phyloP scores from a whole-genome alignment of 2,888 invertebrate species.

The Orthosia gothica region DNA sequence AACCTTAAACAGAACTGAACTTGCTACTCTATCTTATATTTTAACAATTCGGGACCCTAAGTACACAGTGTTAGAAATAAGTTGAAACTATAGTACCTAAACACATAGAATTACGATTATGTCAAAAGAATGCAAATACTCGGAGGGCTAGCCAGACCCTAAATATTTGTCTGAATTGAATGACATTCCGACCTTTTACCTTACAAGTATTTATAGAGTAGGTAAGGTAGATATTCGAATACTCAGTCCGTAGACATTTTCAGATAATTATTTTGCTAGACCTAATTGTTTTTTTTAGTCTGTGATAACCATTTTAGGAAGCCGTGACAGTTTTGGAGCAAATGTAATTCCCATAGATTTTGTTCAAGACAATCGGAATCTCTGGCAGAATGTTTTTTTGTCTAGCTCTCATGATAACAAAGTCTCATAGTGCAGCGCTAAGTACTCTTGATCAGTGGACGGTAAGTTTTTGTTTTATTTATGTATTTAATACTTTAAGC shows the following conservation, averaged over 20 bases:
- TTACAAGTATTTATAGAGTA: conserved; percentile 27
- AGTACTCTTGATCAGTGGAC: too few species aligned
- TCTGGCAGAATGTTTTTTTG: too few species aligned
- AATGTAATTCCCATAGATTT: too few species aligned
- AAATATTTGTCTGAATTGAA: conserved; percentile 54
- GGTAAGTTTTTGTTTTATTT: too few species aligned
- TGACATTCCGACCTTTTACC: conserved; percentile 54
- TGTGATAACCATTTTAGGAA: too few species aligned
- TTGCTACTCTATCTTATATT: background rate
- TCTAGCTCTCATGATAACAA: too few species aligned
- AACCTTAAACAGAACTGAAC: background rate
- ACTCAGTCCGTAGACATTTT: conserved; percentile 21
- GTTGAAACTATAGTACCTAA: conserved; percentile 18
- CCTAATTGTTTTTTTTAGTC: background rate
- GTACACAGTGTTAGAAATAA: background rate
- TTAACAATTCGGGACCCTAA: background rate
- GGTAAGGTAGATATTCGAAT: conserved; percentile 1
- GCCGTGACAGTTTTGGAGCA: too few species aligned
- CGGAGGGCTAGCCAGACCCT: conserved; percentile 48
- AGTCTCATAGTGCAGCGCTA: too few species aligned
- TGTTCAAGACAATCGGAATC: too few species aligned
- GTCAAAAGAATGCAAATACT: conserved; percentile 57
- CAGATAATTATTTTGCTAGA: background rate
- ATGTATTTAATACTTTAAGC: too few species aligned
- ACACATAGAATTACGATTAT: conserved; percentile 32